Conservation (phyloP, 2,888 invertebrate genomes). For the Diarsia rubi region DNA sequence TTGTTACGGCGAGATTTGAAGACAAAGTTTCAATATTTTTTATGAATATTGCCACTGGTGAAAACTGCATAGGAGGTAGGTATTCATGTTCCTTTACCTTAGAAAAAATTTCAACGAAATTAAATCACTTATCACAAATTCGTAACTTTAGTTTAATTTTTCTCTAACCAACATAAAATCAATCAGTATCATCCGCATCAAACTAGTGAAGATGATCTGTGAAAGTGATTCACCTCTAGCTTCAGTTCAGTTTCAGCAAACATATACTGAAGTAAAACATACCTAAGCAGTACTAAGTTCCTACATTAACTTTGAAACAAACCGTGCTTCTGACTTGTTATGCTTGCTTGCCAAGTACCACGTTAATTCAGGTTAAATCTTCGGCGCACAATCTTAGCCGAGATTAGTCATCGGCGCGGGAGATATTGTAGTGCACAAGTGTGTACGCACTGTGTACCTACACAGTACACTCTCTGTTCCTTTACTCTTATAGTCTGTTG, state of each 20-base stretch:
- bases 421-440: too few relatives aligned
- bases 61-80: not conserved
- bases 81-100: too few relatives aligned
- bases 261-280: not conserved
- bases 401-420: too few relatives aligned
- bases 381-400: too few relatives aligned
- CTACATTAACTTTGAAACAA: not conserved
- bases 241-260: slow-evolving; percentile 1
- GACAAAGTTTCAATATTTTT: too few relatives aligned
- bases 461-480: too few relatives aligned
- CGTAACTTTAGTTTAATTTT: not conserved
- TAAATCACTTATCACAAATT: not conserved
- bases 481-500: too few relatives aligned
- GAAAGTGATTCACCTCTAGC: not conserved
- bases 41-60: not conserved
- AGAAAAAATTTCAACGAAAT: not conserved
- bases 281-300: not conserved
- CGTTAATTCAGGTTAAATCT: not conserved
- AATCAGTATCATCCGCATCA: too few relatives aligned
- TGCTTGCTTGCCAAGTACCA: not conserved
- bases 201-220: not conserved
- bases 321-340: not conserved
- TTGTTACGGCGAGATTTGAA: too few relatives aligned
- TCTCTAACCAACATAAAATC: not conserved
- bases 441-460: too few relatives aligned